These are phyloP conservation scores for Oikopleura dioica DNA, from an alignment of 23 tunicate genomes.

Conservation along the genomic window DNA sequence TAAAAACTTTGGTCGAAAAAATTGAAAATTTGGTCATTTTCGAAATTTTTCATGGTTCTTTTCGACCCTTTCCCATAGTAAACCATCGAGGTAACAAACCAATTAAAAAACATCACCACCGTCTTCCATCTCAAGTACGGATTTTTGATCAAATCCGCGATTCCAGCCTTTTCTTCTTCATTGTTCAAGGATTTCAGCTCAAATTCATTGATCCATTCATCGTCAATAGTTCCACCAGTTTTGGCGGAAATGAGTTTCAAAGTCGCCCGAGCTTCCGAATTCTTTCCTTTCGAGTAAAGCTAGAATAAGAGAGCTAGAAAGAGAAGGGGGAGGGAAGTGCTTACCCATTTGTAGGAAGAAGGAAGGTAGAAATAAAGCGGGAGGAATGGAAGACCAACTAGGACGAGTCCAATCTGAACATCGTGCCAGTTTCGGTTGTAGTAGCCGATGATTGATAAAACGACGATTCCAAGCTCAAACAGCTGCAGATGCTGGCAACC, in stretches of 20 bases:
- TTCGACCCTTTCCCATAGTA: too few species aligned
- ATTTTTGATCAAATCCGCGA: not conserved
- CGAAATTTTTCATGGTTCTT: too few species aligned
- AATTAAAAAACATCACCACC: not conserved
- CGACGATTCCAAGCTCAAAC: slow-evolving; percentile 1
- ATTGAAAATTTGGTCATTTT: too few species aligned
- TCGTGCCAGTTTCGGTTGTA: slow-evolving; percentile 6
- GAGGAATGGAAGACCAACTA: not conserved
- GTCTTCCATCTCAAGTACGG: not conserved
- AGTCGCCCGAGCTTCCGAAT: not conserved
- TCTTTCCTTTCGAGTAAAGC: not conserved
- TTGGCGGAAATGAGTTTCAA: not conserved
- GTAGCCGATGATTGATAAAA: not conserved
- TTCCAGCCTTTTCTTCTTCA: not conserved
- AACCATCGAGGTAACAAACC: slow-evolving; percentile 11
- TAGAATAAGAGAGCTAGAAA: not conserved
- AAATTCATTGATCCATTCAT: not conserved
- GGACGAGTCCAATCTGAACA: not conserved
- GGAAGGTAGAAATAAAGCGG: not conserved
- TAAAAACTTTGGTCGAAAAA: too few species aligned
- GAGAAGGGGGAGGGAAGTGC: not conserved
- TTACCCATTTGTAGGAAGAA: not conserved
- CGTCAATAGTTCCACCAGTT: not conserved
- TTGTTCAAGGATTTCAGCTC: not conserved
- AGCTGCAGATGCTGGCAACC: slow-evolving; percentile 9